These are phyloP conservation scores for Percopsis omiscomaycus DNA, from an alignment of 2,797 vertebrate genomes.

Conservation along the genomic window DNA sequence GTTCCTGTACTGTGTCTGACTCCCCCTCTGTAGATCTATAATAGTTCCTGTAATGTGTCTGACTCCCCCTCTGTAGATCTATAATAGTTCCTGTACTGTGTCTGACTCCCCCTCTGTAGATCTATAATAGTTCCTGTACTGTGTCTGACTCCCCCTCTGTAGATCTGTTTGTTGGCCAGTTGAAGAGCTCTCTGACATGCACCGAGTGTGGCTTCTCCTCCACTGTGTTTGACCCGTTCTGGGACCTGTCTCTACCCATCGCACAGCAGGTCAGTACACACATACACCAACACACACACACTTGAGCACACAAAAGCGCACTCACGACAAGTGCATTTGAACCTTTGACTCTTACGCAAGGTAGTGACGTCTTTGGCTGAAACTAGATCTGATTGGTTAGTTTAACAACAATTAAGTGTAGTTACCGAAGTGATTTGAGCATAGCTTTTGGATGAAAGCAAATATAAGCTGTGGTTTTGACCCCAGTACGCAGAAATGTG, in stretches of 20 bases:
- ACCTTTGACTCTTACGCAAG: no score
- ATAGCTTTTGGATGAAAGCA: no score
- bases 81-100: constrained; percentile 67
- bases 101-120: constrained; percentile 90
- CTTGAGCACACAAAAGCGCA: not conserved
- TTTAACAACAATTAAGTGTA: no score
- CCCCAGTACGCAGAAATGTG: no score
- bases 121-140: not conserved
- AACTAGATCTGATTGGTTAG: no score
- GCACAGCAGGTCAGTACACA: constrained; percentile 79
- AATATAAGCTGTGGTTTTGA: no score
- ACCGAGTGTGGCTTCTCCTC: constrained; percentile 90
- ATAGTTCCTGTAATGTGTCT: constrained; percentile 80
- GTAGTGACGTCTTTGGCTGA: no score
- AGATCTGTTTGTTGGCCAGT: constrained; percentile 95
- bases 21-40: constrained; percentile 85
- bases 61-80: constrained; percentile 78
- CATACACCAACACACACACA: constrained; percentile 26
- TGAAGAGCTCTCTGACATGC: constrained; percentile 94
- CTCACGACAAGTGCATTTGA: not conserved
- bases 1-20: not conserved
- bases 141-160: constrained; percentile 6
- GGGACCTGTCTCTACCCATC: constrained; percentile 94
- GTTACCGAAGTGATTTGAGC: no score
- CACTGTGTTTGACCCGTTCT: constrained; percentile 94